phyloP scores from a whole-genome alignment of 2,113 vertebrate species.

The Corythornis vintsioides region DNA sequence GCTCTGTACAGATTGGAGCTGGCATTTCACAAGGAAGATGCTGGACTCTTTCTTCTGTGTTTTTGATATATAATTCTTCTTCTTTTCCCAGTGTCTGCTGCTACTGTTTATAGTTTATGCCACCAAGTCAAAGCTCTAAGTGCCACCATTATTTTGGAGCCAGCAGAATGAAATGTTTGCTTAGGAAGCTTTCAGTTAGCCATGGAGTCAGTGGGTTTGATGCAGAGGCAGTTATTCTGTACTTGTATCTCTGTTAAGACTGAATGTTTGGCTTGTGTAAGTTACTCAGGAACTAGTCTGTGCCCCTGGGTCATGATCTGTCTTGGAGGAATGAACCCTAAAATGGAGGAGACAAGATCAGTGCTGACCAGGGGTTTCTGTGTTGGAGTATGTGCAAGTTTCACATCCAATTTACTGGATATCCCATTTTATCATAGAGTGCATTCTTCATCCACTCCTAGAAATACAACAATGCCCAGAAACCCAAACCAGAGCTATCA shows the following conservation, averaged over 20 bases:
- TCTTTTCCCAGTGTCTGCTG: neutral
- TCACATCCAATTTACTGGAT: neutral
- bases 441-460: accelerated
- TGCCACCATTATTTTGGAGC: neutral
- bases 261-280: neutral
- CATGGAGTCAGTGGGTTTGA: neutral
- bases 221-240: neutral
- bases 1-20: constrained; percentile 38
- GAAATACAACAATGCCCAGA: neutral
- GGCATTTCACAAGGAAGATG: constrained; percentile 35
- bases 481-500: neutral
- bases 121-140: neutral
- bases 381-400: neutral
- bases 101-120: neutral
- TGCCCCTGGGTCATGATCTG: neutral
- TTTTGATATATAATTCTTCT: neutral
- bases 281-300: neutral
- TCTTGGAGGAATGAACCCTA: neutral
- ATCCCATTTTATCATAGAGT: neutral
- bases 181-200: neutral
- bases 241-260: neutral
- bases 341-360: neutral
- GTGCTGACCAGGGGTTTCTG: neutral
- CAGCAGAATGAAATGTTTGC: neutral
- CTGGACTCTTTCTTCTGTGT: neutral